Conservation (phyloP, 1,140 invertebrate genomes). For the Magallana angulata region DNA sequence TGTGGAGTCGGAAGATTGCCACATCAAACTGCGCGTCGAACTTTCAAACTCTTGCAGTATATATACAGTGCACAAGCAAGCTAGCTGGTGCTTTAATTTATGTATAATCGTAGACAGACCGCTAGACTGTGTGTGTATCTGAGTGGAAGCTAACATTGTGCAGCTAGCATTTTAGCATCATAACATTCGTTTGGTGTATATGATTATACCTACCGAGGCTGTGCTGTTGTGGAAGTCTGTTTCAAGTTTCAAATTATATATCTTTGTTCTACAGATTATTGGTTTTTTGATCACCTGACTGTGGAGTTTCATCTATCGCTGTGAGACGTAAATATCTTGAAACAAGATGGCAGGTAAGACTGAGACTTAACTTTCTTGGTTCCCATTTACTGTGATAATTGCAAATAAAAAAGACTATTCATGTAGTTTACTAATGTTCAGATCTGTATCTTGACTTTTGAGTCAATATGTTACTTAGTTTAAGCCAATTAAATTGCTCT, state of each 20-base stretch:
- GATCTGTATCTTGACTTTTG: not conserved
- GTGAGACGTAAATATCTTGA: not conserved
- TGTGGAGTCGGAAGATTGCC: slow-evolving; percentile 4
- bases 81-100: too few species aligned
- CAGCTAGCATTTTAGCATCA: too few species aligned
- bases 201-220: too few species aligned
- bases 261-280: slow-evolving; percentile 16
- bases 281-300: not conserved
- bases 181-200: too few species aligned
- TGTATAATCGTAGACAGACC: too few species aligned
- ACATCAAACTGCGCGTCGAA: not conserved
- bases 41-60: not conserved
- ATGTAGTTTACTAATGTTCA: not conserved
- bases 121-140: too few species aligned
- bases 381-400: not conserved
- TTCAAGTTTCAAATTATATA: not conserved
- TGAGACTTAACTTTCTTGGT: not conserved
- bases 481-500: not conserved
- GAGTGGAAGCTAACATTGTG: too few species aligned
- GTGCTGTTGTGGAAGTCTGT: not conserved
- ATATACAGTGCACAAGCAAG: too few species aligned
- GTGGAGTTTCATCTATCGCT: not conserved
- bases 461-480: not conserved
- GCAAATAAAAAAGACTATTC: not conserved
- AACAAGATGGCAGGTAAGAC: slow-evolving; percentile 15